A percentile compares a stretch with the other conserved stretches of the same genome.
phyloP scores from a whole-genome alignment of 2,113 vertebrate species.

The Crotalus tigris region DNA sequence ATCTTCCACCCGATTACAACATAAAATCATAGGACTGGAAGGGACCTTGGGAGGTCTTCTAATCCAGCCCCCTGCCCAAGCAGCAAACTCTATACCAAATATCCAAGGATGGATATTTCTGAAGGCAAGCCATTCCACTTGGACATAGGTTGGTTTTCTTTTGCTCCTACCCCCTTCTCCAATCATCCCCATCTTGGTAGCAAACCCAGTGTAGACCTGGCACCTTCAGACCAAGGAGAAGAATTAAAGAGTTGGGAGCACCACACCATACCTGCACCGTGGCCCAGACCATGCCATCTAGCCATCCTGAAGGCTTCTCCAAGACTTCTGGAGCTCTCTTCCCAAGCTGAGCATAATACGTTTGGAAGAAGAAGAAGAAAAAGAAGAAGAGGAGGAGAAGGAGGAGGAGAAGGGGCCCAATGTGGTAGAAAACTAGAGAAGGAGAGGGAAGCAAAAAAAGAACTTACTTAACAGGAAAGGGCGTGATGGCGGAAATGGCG shows the following conservation, averaged over 20 bases:
- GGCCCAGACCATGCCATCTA: background rate
- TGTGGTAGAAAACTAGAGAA: constrained; percentile 13
- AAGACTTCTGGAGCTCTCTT: background rate
- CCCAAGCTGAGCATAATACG: too few species aligned
- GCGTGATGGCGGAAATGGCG: constrained; percentile 68
- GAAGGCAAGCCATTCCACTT: background rate
- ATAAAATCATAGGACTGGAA: too few species aligned
- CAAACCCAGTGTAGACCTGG: too few species aligned
- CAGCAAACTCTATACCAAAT: background rate
- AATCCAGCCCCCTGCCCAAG: background rate
- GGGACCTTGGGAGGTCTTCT: background rate
- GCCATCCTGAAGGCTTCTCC: background rate
- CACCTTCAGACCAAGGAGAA: background rate
- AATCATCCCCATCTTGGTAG: background rate
- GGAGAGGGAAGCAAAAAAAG: constrained; percentile 40
- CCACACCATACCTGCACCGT: background rate
- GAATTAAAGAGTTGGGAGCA: too few species aligned
- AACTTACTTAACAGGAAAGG: constrained; percentile 66
- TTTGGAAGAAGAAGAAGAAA: background rate
- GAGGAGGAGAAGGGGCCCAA: background rate
- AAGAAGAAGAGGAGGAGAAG: background rate
- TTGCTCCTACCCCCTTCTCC: background rate
- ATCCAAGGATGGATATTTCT: background rate
- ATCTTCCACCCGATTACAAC: too few species aligned
- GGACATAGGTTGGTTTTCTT: background rate